Base-by-base conservation (phyloP, 2,113 vertebrate species). In the Salvelinus namaycush region DNA sequence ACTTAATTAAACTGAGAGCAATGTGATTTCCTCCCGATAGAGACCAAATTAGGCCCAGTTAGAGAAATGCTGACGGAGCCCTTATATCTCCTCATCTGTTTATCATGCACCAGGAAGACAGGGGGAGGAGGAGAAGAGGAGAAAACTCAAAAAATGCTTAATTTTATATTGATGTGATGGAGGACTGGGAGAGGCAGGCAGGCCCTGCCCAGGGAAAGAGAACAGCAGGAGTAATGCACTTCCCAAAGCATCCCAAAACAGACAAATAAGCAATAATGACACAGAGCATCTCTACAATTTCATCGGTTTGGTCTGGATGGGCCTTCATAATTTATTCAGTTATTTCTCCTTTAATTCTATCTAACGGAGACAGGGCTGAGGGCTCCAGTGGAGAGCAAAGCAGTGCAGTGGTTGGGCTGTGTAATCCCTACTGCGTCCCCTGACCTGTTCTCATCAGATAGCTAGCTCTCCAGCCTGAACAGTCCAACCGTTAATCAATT, bases 11-110 rank as follows among this genome's bases (percentile, higher is more conserved):
- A 76, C 76, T 72, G 74, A 81, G 70, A 89, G 76, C 69, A 34
- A 86, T 74, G 70, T 69, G 65, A 85, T 82, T 87, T 81, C 79
- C 71, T 81, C 85, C 72, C 83, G 87, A 87, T 82, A 84, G 78
- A 86, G 70, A 72, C 27, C 69, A 81, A 78, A 85, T 86, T 83
- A 87, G 70, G 80, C 71, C 81, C 59, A 60, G 64, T 82, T 86
- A 75, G 39, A 75, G 82, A 88, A 88, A 78, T 86, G 87, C 87
- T 89, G 88, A 90, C 49, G 16, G 79, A 73, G 79, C 70, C 79
- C 49, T 88, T 82, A 85, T 79, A 87, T 83, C 83, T 84, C 68
- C 68, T 88, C 81, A 89, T 88, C 82, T 86, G 87, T 87, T 87
- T 86, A 90, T 88, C 78, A 86, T 83, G 83, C 77, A 77, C 79